phyloP scores from a whole-genome alignment of 2,797 vertebrate genomes.

The Bucorvus abyssinicus region DNA sequence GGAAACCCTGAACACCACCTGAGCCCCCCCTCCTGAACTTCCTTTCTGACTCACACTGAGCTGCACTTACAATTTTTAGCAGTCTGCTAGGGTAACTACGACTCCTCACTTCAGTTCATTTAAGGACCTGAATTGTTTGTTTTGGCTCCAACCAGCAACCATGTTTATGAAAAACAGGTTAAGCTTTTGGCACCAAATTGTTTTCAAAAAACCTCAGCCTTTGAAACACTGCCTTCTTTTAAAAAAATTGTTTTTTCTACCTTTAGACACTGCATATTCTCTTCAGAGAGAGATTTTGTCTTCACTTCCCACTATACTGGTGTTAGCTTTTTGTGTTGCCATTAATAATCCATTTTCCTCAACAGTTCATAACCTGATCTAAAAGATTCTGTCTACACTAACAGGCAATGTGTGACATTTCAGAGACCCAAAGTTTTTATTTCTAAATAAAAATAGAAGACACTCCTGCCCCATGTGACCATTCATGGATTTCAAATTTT shows the following conservation, averaged over 20 bases:
- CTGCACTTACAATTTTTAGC: background rate
- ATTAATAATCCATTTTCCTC: background rate
- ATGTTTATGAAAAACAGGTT: slow-evolving; percentile 83
- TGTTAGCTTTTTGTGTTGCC: background rate
- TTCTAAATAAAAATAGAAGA: background rate
- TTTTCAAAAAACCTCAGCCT: slow-evolving; percentile 59
- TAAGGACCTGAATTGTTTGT: slow-evolving; percentile 69
- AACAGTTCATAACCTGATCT: background rate
- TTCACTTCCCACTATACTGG: background rate
- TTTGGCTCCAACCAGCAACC: slow-evolving; percentile 71
- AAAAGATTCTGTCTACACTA: background rate
- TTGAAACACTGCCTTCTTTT: slow-evolving; percentile 71
- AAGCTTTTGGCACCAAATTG: slow-evolving; percentile 80
- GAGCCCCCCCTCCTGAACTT: background rate
- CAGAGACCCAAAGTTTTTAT: background rate
- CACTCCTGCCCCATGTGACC: background rate
- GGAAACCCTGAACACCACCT: background rate
- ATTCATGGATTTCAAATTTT: background rate
- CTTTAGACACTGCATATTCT: slow-evolving; percentile 23
- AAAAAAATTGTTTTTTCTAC: slow-evolving; percentile 42
- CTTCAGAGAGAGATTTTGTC: slow-evolving; percentile 36
- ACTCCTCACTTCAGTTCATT: slow-evolving; percentile 66
- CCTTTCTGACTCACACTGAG: background rate
- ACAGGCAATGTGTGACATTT: background rate
- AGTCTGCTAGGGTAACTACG: slow-evolving; percentile 13